Evolutionary conservation across 2,797 vertebrate genomes (phyloP), one percentile per base, ranked within the genome.

Genomic region (Sebastes cheni): DNA sequence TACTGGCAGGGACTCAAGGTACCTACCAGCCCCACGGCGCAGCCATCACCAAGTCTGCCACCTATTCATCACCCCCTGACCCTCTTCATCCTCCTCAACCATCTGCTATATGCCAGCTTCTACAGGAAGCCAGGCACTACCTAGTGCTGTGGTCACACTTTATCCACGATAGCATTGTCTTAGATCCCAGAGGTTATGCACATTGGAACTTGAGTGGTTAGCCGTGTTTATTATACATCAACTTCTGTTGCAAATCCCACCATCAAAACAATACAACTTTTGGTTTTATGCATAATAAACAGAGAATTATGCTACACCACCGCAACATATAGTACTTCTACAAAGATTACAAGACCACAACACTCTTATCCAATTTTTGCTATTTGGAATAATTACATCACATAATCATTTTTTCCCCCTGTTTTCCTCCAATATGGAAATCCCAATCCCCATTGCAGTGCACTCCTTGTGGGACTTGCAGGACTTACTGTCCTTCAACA

Each of bases 1-100:
- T 99, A 95, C 97, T 99, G 99, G 99, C 97, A 98, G 97, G 99
- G 99, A 99, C 97, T 99, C 86, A 98, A 99, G 99, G 99, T 99
- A 99, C 95, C 92, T 69, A 67, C 83, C 80, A 74, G 87, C 84
- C 90, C 89, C 88, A 75, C 22, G 56, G 87, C 71, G 1, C 62
- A 88, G 87, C 87, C 81, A 77, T 79, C 84, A 72, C 70, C 80
- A 80, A 75, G 67, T 75, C 88, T 72, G 10, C 82, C 82, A 80
- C 75, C 85, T 54, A 67, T 79, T 82, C 79, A 55, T 52, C 74
- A 66, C 42, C 66, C 80, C 85, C 73, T 76, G 60, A 75, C 78
- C 86, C 67, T 72, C 79, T 56, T 67, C 64, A 55, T 78, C 82
- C 62, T 70, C 55, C 56, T 68, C 23, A 70, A 30, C 68, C 65